Evolutionary conservation across 2,113 vertebrate species (phyloP).

Genomic region (Mionectes macconnelli): DNA sequence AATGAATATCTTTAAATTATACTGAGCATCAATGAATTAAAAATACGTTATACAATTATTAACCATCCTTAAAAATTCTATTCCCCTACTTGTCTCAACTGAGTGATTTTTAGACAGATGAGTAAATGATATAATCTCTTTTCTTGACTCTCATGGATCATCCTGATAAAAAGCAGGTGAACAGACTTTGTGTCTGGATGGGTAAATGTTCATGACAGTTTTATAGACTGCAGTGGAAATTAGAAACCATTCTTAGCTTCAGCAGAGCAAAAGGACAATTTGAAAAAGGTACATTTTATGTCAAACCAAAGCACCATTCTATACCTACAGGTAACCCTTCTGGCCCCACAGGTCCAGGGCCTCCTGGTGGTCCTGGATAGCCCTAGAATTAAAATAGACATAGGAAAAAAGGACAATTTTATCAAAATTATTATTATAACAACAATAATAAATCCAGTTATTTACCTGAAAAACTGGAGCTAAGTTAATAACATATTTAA

Average conservation of each 20-base stretch:
- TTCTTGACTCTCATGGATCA: not conserved
- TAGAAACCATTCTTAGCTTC: not conserved
- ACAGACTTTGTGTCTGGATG: not conserved
- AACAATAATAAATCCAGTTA: not conserved
- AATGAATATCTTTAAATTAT: not conserved
- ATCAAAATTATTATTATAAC: not conserved
- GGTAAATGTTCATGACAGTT: not conserved
- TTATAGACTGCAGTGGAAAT: not conserved
- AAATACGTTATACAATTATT: not conserved
- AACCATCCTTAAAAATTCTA: not conserved
- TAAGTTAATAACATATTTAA: not conserved
- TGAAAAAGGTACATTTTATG: not conserved
- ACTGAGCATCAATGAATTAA: not conserved
- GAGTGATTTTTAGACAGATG: not conserved
- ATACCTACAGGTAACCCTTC: constrained; percentile 88
- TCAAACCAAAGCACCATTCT: not conserved
- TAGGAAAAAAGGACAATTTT: not conserved
- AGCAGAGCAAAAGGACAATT: not conserved
- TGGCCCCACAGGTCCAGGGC: constrained; percentile 84
- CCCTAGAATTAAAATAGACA: constrained; percentile 79
- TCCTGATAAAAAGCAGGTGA: not conserved
- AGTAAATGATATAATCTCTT: not conserved
- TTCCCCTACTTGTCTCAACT: not conserved
- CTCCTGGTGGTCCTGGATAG: constrained; percentile 87
- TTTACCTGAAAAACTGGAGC: not conserved